Conservation (phyloP, 2,797 vertebrate genomes). For the Nyctalus aviator region DNA sequence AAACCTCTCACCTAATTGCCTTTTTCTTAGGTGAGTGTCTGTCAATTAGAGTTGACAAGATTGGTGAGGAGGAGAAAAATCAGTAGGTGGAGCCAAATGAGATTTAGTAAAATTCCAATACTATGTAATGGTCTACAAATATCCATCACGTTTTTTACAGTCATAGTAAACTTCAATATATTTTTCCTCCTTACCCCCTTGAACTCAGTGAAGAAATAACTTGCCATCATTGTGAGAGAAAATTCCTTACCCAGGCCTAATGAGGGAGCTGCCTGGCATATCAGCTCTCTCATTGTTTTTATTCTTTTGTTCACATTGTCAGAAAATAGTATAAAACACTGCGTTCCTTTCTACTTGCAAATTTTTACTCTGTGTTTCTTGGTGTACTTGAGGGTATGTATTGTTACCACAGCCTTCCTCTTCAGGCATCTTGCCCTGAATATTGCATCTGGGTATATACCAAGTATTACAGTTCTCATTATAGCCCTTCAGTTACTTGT, state of each 20-base stretch:
- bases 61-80: neutral
- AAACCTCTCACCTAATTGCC: neutral
- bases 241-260: neutral
- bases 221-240: slow-evolving; percentile 13
- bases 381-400: slow-evolving; percentile 27
- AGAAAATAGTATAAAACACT: neutral
- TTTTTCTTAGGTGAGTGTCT: neutral
- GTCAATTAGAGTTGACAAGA: neutral
- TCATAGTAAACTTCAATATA: neutral
- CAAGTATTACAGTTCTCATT: neutral
- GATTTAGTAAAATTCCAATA: slow-evolving; percentile 14
- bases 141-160: neutral
- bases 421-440: neutral
- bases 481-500: neutral
- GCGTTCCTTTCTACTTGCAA: neutral
- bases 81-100: neutral
- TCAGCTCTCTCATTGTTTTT: neutral
- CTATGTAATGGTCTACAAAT: neutral
- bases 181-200: neutral
- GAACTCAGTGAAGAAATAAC: neutral
- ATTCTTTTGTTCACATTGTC: slow-evolving; percentile 34
- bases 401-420: neutral
- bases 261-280: slow-evolving; percentile 32
- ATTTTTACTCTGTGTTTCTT: slow-evolving; percentile 22
- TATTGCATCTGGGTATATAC: neutral